A percentile compares a stretch with the other conserved stretches of the same genome.
Conservation (phyloP, 2,797 vertebrate species). For the Xiphophorus birchmanni region DNA sequence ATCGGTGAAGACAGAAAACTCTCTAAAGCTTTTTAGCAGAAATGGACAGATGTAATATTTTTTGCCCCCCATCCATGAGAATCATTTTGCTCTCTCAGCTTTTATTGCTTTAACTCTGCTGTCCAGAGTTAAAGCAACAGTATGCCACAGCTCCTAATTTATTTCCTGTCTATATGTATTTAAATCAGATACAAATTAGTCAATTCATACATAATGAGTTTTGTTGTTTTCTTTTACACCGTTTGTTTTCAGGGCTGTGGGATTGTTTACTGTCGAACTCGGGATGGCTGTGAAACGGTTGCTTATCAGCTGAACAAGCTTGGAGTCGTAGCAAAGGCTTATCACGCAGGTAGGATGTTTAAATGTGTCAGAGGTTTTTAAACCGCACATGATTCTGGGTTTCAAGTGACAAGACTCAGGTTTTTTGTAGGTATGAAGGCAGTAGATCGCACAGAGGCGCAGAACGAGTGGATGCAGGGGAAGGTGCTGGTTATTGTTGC, state of each 20-base stretch:
- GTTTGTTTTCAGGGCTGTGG: conserved; percentile 86
- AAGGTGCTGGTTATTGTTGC: conserved; percentile 93
- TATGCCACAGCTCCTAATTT: not conserved
- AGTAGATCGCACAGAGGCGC: conserved; percentile 85
- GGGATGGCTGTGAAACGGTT: conserved; percentile 92
- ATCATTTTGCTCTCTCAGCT: not conserved
- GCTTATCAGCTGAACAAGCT: conserved; percentile 88
- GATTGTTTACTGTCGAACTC: conserved; percentile 96
- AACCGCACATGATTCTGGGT: not conserved
- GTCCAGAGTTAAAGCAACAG: not conserved
- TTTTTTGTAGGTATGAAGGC: conserved; percentile 85
- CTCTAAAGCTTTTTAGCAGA: not conserved
- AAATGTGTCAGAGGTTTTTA: not conserved
- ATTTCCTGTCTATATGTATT: not conserved
- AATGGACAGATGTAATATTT: not conserved
- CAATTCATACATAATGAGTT: not conserved
- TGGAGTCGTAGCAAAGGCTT: conserved; percentile 89
- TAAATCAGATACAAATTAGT: not conserved
- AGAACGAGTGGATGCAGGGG: conserved; percentile 96
- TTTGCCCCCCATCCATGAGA: not conserved
- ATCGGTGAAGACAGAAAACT: not conserved
- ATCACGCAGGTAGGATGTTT: conserved; percentile 89
- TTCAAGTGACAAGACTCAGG: not conserved
- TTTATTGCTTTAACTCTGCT: no score
- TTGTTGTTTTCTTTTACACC: not conserved